Base-by-base conservation (phyloP, 2,113 vertebrate species). In the Rhynchomys soricoides region DNA sequence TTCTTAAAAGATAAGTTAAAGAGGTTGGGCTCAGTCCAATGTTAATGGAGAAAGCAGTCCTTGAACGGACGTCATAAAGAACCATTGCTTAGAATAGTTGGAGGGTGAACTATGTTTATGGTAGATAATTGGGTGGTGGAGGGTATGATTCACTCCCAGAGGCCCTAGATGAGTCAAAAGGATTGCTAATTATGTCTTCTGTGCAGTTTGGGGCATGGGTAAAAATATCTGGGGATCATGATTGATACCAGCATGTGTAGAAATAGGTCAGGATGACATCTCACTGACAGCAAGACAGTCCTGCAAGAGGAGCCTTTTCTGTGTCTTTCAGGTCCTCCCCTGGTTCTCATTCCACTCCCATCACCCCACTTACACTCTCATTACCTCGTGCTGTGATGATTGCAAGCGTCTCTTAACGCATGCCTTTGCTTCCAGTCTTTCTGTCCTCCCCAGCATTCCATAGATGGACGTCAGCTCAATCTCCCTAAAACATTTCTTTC, bases 211-310 rank as follows among this genome's bases (percentile, higher is more conserved):
- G 89, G 93, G 59, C 91, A 9, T 95, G 95, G 78, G 64, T 96
- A 96, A 97, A 97, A 96, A 96, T 97, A 97, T 93, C 94, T 96
- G 89, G 83, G 68, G 81, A 79, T 95, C 74, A 48, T 93, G 75
- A 90, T 85, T 95, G 93, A 96, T 93, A 88, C 79, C 50, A 96
- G 95, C 87, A 82, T 93, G 89, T 97, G 90, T 81, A 94, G 95
- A 97, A 97, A 97, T 91, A 96, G 93, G 95, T 95, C 87, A 95
- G 86, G 92, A 90, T 96, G 91, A 94, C 94, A 89, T 96, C 86
- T 95, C 85, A 57, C 57, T 86, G 90, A 94, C 96, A 92, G 93
- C 90, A 85, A 94, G 77, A 66, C 89, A 85, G 93, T 50, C 22
- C 45, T 81, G 91, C 71, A 55, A 85, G 78, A 93, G 86, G 9